phyloP scores from a whole-genome alignment of 2,113 vertebrate species.

The Pseudonaja textilis region DNA sequence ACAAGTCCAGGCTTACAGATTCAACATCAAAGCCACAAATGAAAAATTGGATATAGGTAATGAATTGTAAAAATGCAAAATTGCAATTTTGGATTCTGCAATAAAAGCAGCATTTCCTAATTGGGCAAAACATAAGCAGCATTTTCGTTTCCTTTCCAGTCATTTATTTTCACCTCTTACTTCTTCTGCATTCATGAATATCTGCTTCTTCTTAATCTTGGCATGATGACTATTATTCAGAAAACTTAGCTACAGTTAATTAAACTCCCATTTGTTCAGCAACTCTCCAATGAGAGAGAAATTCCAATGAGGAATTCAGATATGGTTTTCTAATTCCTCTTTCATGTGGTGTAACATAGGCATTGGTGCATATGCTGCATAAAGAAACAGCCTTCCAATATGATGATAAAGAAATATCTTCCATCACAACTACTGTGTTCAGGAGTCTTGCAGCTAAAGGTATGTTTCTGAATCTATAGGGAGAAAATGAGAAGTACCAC shows the following conservation, averaged over 20 bases:
- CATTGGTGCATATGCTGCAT: not conserved
- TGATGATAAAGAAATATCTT: not conserved
- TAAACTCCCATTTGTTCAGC: not conserved
- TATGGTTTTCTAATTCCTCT: not conserved
- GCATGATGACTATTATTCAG: constrained; percentile 10
- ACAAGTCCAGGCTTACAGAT: not conserved
- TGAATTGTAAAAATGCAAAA: constrained; percentile 39
- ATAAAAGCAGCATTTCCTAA: constrained; percentile 30
- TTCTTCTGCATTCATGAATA: constrained; percentile 2
- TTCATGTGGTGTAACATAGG: not conserved
- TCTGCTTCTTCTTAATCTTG: not conserved
- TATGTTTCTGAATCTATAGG: not conserved
- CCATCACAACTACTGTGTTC: not conserved
- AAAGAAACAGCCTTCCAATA: not conserved
- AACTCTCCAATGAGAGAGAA: not conserved
- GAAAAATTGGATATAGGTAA: constrained; percentile 39
- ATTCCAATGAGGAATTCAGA: not conserved
- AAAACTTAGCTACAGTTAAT: constrained; percentile 5
- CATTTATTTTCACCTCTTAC: constrained; percentile 26
- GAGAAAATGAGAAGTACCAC: not conserved
- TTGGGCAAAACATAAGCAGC: constrained; percentile 13
- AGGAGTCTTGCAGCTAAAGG: not conserved
- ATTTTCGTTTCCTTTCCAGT: constrained; percentile 16
- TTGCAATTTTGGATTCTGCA: constrained; percentile 16
- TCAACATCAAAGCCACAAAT: constrained; percentile 31